phyloP scores from a whole-genome alignment of 35 echinoderm and acorn worm genomes.

The Hemicentrotus pulcherrimus region DNA sequence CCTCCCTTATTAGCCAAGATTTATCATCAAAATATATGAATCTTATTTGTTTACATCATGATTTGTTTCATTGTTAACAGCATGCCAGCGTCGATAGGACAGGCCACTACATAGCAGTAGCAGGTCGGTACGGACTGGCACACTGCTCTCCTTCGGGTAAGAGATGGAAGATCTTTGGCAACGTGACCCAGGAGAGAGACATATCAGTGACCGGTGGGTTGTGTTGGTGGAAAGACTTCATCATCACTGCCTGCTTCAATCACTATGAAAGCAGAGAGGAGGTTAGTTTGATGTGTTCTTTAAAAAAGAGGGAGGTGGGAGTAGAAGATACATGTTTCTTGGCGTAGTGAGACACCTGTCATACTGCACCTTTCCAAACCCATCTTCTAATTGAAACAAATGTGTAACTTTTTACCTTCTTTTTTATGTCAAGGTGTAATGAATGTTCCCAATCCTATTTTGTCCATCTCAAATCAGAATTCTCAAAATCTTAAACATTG shows the following conservation, averaged over 20 bases:
- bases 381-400: no score
- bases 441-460: no score
- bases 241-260: slow-evolving; percentile 84
- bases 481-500: no score
- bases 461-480: no score
- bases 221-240: slow-evolving; percentile 96
- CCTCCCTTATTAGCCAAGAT: no score
- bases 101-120: slow-evolving; percentile 87
- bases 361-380: no score
- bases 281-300: slow-evolving; percentile 54
- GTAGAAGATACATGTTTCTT: no score
- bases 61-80: slow-evolving; percentile 39
- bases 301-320: no score
- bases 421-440: no score
- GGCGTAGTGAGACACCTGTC: no score
- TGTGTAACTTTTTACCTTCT: no score
- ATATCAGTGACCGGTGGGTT: slow-evolving; percentile 94
- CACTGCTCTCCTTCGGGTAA: slow-evolving; percentile 92
- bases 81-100: slow-evolving; percentile 91
- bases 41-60: neutral
- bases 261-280: slow-evolving; percentile 95
- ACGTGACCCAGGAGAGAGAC: slow-evolving; percentile 94
- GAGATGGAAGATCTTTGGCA: slow-evolving; percentile 99
- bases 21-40: no score
- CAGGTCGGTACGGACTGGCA: slow-evolving; percentile 85